phyloP scores from a whole-genome alignment of 2,113 vertebrate species.

The Mystacornis crossleyi region DNA sequence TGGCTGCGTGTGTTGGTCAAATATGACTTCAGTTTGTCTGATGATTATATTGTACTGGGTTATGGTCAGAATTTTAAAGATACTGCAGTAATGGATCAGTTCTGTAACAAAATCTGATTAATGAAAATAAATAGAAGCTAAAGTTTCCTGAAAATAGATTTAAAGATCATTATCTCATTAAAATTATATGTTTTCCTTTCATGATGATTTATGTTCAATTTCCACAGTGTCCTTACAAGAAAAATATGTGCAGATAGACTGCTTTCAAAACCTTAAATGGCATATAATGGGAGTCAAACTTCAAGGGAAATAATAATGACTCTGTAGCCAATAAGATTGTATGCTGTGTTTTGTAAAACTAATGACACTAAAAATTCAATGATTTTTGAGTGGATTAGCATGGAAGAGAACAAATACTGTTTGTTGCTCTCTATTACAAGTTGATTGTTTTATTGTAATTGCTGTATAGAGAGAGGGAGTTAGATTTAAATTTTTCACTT shows the following conservation, averaged over 20 bases:
- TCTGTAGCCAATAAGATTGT: not conserved
- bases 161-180: constrained; percentile 52
- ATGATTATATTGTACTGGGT: not conserved
- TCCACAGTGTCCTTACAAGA: constrained; percentile 29
- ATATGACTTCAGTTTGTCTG: not conserved
- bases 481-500: not conserved
- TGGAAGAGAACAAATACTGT: not conserved
- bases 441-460: not conserved
- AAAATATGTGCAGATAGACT: constrained; percentile 20
- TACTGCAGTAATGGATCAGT: not conserved
- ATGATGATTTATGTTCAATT: constrained; percentile 42
- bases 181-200: constrained; percentile 35
- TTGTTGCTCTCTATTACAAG: not conserved
- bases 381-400: not conserved
- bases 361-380: not conserved
- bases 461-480: not conserved
- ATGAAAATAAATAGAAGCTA: constrained; percentile 43
- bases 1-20: not conserved
- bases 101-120: not conserved
- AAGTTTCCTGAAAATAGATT: constrained; percentile 46
- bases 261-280: constrained; percentile 23
- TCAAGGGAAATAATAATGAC: constrained; percentile 6
- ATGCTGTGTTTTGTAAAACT: not conserved
- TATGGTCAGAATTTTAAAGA: not conserved
- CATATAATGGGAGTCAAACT: not conserved